Evolutionary conservation across 1,140 invertebrate genomes (phyloP).

Genomic region (Dendrolimus punctatus): DNA sequence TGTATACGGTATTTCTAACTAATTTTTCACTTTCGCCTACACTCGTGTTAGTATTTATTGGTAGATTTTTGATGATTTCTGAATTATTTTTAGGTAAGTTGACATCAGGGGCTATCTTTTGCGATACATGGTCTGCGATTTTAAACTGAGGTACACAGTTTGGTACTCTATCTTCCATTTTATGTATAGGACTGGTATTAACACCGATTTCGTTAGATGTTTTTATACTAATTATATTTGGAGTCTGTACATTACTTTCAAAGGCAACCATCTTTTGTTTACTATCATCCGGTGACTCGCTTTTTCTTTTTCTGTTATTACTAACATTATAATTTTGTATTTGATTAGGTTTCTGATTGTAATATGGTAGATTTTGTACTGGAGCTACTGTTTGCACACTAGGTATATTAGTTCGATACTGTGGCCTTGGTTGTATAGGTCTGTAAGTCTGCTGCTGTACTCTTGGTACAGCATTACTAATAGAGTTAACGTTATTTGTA

Average conservation of each 20-base stretch:
- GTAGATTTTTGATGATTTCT: not conserved
- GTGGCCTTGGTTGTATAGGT: conserved; percentile 21
- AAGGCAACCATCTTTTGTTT: conserved; percentile 32
- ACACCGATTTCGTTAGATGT: conserved; percentile 26
- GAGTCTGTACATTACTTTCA: not conserved
- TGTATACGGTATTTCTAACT: conserved; percentile 56
- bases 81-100: too few species aligned
- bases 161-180: not conserved
- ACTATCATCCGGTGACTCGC: conserved; percentile 53
- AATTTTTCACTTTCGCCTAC: conserved; percentile 43
- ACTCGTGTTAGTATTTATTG: conserved; percentile 4
- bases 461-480: conserved; percentile 2
- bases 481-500: not conserved
- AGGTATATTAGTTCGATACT: conserved; percentile 10
- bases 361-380: conserved; percentile 1
- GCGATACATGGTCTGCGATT: too few species aligned
- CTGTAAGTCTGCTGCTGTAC: conserved; percentile 13
- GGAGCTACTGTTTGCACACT: conserved; percentile 5
- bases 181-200: conserved; percentile 33
- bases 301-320: conserved; percentile 45
- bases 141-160: too few species aligned
- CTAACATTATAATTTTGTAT: too few species aligned
- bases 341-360: not conserved
- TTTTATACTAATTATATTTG: conserved; percentile 1
- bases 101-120: too few species aligned